These are phyloP conservation scores for Tortrix viridana DNA, from an alignment of 2,888 invertebrate genomes.

Conservation along the genomic window DNA sequence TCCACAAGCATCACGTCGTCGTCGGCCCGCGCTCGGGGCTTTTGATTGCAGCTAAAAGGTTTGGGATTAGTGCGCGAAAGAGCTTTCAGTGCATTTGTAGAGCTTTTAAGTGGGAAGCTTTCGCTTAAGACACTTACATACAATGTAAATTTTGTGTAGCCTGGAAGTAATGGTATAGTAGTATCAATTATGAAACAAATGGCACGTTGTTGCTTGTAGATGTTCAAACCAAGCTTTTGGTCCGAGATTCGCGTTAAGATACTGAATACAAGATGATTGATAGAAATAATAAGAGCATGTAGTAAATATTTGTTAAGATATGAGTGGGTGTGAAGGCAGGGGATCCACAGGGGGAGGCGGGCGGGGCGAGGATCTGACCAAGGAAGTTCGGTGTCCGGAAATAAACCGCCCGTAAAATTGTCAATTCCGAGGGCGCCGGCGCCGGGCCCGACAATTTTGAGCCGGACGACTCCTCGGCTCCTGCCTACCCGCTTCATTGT, in stretches of 20 bases:
- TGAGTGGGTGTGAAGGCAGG: slow-evolving; percentile 59
- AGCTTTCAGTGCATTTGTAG: slow-evolving; percentile 85
- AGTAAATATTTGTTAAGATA: slow-evolving; percentile 32
- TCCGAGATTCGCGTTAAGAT: background rate
- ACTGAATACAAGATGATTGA: background rate
- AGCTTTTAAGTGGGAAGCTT: slow-evolving; percentile 85
- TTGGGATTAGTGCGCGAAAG: slow-evolving; percentile 85
- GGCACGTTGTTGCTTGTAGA: slow-evolving; percentile 1
- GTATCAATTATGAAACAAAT: slow-evolving; percentile 46
- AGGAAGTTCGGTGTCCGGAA: slow-evolving; percentile 84
- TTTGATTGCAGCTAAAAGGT: slow-evolving; percentile 85
- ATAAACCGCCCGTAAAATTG: slow-evolving; percentile 89
- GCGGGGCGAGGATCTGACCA: slow-evolving; percentile 66
- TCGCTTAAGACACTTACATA: slow-evolving; percentile 84
- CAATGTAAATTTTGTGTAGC: slow-evolving; percentile 82
- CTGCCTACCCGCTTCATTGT: slow-evolving; percentile 16
- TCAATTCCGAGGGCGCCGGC: slow-evolving; percentile 84
- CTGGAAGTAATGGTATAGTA: slow-evolving; percentile 50
- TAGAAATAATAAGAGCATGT: slow-evolving; percentile 15
- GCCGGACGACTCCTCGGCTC: slow-evolving; percentile 38
- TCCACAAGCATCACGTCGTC: slow-evolving; percentile 81
- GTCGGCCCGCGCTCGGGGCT: slow-evolving; percentile 70
- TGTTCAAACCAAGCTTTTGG: background rate
- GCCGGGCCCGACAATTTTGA: slow-evolving; percentile 73
- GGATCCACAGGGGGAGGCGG: slow-evolving; percentile 52